These are phyloP conservation scores for Marisa cornuarietis DNA, from an alignment of 1,140 invertebrate species.

Conservation along the genomic window DNA sequence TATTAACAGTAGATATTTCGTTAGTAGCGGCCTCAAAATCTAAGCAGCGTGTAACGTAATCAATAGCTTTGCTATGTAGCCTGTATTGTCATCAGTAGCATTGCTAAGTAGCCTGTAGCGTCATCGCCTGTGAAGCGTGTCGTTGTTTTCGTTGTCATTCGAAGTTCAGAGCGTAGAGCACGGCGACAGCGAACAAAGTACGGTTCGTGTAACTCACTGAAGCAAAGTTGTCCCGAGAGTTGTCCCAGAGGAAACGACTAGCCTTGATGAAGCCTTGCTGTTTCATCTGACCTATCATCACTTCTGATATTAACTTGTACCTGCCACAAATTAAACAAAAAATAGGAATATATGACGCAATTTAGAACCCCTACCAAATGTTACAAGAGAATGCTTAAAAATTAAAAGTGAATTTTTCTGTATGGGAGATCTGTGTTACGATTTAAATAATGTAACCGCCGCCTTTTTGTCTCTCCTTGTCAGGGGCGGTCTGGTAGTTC, in stretches of 20 bases:
- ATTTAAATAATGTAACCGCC: no score
- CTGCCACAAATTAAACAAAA: slow-evolving; percentile 31
- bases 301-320: slow-evolving; percentile 51
- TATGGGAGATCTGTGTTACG: no score
- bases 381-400: neutral
- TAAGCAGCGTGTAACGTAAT: no score
- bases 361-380: neutral
- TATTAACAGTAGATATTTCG: no score
- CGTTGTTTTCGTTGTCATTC: slow-evolving; percentile 25
- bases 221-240: slow-evolving; percentile 52
- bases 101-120: no score
- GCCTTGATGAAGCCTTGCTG: slow-evolving; percentile 48
- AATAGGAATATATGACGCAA: neutral
- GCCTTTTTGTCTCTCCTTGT: no score
- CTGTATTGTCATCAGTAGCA: no score
- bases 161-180: slow-evolving; percentile 44
- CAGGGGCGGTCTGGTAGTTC: no score
- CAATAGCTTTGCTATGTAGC: no score
- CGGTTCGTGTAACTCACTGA: slow-evolving; percentile 45
- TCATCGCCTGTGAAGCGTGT: no score
- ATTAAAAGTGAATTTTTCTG: no score
- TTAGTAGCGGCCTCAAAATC: no score
- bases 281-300: slow-evolving; percentile 53
- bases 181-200: slow-evolving; percentile 44
- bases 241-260: slow-evolving; percentile 54